Conservation (phyloP, 1,140 invertebrate genomes). For the Bradysia coprophila region DNA sequence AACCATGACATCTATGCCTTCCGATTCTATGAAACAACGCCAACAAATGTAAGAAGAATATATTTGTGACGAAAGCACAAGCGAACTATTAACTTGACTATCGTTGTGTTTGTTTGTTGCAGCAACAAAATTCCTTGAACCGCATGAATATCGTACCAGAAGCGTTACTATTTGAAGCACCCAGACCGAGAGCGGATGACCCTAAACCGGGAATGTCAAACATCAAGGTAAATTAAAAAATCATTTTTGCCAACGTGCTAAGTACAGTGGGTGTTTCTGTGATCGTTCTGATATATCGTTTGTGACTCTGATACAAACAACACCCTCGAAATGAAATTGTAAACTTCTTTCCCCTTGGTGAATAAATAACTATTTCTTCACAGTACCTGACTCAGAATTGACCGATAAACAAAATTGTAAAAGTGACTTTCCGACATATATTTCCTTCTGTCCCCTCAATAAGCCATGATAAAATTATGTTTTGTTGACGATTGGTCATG, state of each 20-base stretch:
- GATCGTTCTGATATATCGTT: too few relatives aligned
- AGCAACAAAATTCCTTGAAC: not conserved
- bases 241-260: too few relatives aligned
- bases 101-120: slow-evolving; percentile 4
- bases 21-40: slow-evolving; percentile 72
- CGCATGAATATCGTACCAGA: slow-evolving; percentile 43
- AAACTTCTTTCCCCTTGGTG: too few relatives aligned
- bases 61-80: slow-evolving; percentile 5
- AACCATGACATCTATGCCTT: slow-evolving; percentile 91
- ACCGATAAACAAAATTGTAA: not conserved
- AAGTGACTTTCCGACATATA: not conserved
- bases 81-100: too few relatives aligned
- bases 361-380: too few relatives aligned
- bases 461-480: too few relatives aligned
- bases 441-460: too few relatives aligned
- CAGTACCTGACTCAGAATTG: too few relatives aligned
- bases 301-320: too few relatives aligned
- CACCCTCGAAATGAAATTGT: too few relatives aligned
- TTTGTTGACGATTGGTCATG: too few relatives aligned
- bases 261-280: too few relatives aligned
- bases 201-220: slow-evolving; percentile 66
- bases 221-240: slow-evolving; percentile 32
- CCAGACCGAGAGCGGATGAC: slow-evolving; percentile 77
- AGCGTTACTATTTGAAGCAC: slow-evolving; percentile 62
- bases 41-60: slow-evolving; percentile 27